Base-by-base conservation (phyloP, 1,140 invertebrate species). In the Drosophila fuyamai region DNA sequence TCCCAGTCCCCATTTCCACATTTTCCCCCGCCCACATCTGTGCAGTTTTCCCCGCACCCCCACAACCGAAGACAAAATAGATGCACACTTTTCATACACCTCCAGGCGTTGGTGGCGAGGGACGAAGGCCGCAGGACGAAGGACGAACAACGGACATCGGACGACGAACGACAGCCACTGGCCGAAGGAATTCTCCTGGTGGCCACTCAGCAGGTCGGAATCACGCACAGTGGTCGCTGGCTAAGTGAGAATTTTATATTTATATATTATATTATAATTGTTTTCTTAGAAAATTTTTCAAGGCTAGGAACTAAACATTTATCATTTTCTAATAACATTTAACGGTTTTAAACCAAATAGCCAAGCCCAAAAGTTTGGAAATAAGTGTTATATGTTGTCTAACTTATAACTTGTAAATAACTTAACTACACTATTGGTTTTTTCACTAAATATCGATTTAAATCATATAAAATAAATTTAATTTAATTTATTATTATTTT, bases 61-160 rank as follows among this genome's bases (percentile, higher is more conserved):
- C 6, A 2, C 8, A 16, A 36, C 13, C 16, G 47, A n/a, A 54
- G 41, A 71, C 65, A 63, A 63, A 67, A 67, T 63, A 44, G 60
- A 68, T 68, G 65, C 65, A 66, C 67, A 71, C 50, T 40, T 56
- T 70, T 56, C 43, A 66, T n/a, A 56, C 50, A 67, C 32, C 13
- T 2, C 43, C 14, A 13, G 12, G 36, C 36, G 35, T 46, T n/a
- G 16, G 35, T 9, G 43, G 27, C n/a, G 47, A 40, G 10, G 48
- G 48, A n/a, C 35, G 10, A 23, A n/a, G 41, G 36, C 13, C 53
- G n/a, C 12, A 16, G 32, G 29, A 23, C 32, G 23, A 32, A 23
- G 62, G 14, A 51, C 12, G 12, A 7, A 14, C 13, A 27, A 57
- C 47, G 43, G 27, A 54, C n/a, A 14, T 38, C 12, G 44, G 23